Base-by-base conservation (phyloP, 1,140 invertebrate genomes). In the Lanistes nyassanus region DNA sequence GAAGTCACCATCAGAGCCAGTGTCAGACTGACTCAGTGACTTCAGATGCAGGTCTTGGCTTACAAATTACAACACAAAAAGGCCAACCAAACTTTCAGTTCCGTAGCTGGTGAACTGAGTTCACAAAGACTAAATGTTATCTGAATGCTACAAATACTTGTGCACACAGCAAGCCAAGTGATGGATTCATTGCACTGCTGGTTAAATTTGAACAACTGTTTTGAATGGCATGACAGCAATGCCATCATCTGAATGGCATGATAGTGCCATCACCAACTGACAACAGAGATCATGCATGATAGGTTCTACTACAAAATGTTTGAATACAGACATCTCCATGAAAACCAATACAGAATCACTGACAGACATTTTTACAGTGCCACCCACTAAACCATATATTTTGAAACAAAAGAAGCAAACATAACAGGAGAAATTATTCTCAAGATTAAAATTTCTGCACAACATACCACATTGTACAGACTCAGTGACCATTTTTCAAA, bases 401-500 rank as follows among this genome's bases (percentile, higher is more conserved):
- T 34, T 60, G 58, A 11, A 60, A 29, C n/a, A 60, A 60, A 26
- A 34, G 64, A 6, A 9, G 26, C 36, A 66, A 13, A 66, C 29
- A 37, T 16, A 23, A 42, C 3, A n/a, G 11, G 23, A 42, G 47
- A 62, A 6, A 73, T 26, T 37, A 34, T 37, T 62, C 58, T 73
- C 37, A 58, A 58, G 21, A 55, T 56, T 29, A 26, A 58, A 26
- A 29, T 58, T 36, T 37, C 23, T 39, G 53, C 36, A 66, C 36
- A 65, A 92, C 92, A 88, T 90, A 94, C 92, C 70, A 99, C 97
- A 91, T 99, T 99, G 90, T 99, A 99, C 78, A 98, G 92, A 85
- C 96, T 96, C 82, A 99, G 98, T 53, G 96, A 97, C 98, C 98
- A 99, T 87, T 97, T 92, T 90, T 99, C 98, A 89, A 99, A 99